Conservation (phyloP, 2,113 vertebrate genomes). For the Semicossyphus pulcher region DNA sequence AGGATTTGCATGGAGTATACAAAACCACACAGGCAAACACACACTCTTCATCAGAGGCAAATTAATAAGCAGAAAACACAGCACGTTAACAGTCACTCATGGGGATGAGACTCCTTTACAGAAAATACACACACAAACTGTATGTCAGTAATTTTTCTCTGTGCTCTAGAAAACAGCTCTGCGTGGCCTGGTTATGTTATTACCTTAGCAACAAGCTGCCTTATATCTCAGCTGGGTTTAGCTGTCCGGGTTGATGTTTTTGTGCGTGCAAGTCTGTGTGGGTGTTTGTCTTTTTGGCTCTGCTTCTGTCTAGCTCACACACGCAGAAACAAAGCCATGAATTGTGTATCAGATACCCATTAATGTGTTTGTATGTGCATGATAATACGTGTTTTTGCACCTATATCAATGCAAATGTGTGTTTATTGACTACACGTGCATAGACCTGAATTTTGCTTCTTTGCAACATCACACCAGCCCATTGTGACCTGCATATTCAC, state of each 20-base stretch:
- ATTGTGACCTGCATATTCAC: slow-evolving; percentile 35
- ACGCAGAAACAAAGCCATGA: not conserved
- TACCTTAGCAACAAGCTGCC: slow-evolving; percentile 59
- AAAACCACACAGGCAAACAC: not conserved
- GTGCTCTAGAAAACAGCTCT: slow-evolving; percentile 43
- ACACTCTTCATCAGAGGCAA: slow-evolving; percentile 13
- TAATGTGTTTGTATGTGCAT: not conserved
- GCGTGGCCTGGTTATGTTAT: slow-evolving; percentile 56
- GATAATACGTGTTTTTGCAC: not conserved
- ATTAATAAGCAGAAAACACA: slow-evolving; percentile 6
- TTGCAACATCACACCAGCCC: not conserved
- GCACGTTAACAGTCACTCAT: not conserved
- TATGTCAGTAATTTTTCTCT: slow-evolving; percentile 39
- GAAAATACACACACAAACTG: not conserved
- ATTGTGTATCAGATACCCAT: slow-evolving; percentile 2
- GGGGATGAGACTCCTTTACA: slow-evolving; percentile 1
- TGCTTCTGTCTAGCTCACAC: not conserved
- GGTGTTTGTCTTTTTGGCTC: not conserved
- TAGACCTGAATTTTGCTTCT: slow-evolving; percentile 42
- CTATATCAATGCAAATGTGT: no score
- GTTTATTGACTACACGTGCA: not conserved
- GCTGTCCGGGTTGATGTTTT: slow-evolving; percentile 6
- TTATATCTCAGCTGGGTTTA: slow-evolving; percentile 14
- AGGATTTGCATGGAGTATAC: slow-evolving; percentile 48
- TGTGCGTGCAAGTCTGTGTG: slow-evolving; percentile 1